phyloP scores from a whole-genome alignment of 2,888 invertebrate genomes.

The Conistra vaccinii region DNA sequence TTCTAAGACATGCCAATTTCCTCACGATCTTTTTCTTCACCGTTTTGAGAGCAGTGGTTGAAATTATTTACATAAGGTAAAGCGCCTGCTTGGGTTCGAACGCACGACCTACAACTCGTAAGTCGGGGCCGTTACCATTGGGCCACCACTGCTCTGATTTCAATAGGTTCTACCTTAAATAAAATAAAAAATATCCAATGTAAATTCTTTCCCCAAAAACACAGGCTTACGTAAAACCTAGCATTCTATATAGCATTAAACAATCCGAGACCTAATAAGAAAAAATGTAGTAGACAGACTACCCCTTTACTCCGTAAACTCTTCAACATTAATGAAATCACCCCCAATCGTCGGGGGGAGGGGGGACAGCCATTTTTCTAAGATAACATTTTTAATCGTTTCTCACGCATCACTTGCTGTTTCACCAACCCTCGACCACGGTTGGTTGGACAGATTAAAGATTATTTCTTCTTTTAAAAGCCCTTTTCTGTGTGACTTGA shows the following conservation, averaged over 20 bases:
- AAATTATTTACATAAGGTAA: no score
- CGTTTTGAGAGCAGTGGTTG: no score
- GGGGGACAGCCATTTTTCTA: conserved; percentile 77
- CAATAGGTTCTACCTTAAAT: no score
- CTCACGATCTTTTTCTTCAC: no score
- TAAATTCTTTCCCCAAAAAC: neutral
- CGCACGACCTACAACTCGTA: no score
- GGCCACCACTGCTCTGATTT: no score
- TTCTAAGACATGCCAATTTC: no score
- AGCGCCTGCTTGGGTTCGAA: no score
- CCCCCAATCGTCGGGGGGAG: conserved; percentile 69
- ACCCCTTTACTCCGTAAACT: conserved; percentile 61
- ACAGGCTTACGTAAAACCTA: neutral
- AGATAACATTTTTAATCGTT: conserved; percentile 86
- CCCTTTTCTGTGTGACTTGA: conserved; percentile 77
- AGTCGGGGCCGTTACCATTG: no score
- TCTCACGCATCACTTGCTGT: conserved; percentile 77
- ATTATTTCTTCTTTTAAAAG: conserved; percentile 75
- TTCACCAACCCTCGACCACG: conserved; percentile 69
- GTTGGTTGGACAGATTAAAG: conserved; percentile 77
- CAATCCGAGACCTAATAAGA: conserved; percentile 26
- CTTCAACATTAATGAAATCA: conserved; percentile 72
- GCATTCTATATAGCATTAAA: conserved; percentile 7
- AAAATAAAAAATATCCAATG: neutral
- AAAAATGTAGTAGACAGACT: conserved; percentile 40